Conservation (phyloP, 1,140 invertebrate genomes). For the Adelges cooleyi region DNA sequence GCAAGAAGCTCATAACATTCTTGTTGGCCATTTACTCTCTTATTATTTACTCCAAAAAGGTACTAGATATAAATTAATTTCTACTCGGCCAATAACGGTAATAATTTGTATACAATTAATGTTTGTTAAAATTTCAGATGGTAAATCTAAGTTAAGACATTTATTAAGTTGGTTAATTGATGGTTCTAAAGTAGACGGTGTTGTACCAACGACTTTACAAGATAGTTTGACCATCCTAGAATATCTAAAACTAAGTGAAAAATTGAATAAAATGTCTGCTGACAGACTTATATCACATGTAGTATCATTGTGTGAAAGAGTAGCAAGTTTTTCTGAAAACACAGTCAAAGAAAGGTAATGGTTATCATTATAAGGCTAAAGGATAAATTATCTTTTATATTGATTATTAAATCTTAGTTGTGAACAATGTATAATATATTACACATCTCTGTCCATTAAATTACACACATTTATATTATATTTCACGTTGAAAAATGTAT, state of each 20-base stretch:
- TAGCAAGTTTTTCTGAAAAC: neutral
- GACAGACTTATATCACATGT: neutral
- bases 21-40: constrained; percentile 4
- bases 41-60: constrained; percentile 13
- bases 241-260: constrained; percentile 14
- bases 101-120: neutral
- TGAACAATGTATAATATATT: too few relatives aligned
- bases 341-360: neutral
- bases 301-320: constrained; percentile 7
- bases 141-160: constrained; percentile 1
- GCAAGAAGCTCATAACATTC: constrained; percentile 19
- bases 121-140: neutral
- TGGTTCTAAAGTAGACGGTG: neutral
- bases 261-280: neutral
- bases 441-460: too few relatives aligned
- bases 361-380: too few relatives aligned
- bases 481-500: too few relatives aligned
- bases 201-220: neutral
- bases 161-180: constrained; percentile 4
- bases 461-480: too few relatives aligned
- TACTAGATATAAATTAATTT: neutral
- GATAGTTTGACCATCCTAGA: constrained; percentile 7
- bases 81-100: neutral
- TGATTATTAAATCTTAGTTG: too few relatives aligned
- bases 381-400: neutral